A percentile compares a stretch with the other conserved stretches of the same genome.
phyloP scores from a whole-genome alignment of 1,140 invertebrate genomes.

The Cyclargus thomasi region DNA sequence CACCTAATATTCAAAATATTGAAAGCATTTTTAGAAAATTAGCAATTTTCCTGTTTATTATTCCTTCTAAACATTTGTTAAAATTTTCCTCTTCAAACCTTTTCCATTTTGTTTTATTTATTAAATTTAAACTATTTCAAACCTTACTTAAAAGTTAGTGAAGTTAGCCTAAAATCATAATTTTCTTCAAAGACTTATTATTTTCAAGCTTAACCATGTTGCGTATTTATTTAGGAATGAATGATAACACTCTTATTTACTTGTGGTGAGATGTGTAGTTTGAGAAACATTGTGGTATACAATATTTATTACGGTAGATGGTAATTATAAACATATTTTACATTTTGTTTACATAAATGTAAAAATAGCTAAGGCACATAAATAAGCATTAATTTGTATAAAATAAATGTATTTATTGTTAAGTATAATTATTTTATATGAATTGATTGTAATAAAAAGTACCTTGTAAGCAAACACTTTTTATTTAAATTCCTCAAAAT shows the following conservation, averaged over 20 bases:
- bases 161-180: no score
- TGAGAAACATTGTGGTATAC: not conserved
- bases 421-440: conserved; percentile 1
- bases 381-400: not conserved
- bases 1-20: no score
- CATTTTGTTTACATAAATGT: not conserved
- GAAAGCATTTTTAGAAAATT: no score
- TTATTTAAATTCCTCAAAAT: not conserved
- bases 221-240: not conserved
- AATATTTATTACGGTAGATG: not conserved
- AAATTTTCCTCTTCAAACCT: no score
- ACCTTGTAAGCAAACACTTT: not conserved
- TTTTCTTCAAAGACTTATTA: not conserved
- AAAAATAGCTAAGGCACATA: not conserved
- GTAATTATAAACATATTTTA: not conserved
- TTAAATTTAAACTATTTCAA: no score
- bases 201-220: no score
- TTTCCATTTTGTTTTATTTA: no score
- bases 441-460: not conserved
- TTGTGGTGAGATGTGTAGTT: not conserved
- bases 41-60: no score
- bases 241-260: not conserved
- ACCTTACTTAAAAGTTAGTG: no score
- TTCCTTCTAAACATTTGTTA: no score
- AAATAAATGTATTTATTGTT: not conserved